Evolutionary conservation across 1,140 invertebrate genomes (phyloP), one percentile per base, ranked within the genome.

Genomic region (Brachionus rubens): DNA sequence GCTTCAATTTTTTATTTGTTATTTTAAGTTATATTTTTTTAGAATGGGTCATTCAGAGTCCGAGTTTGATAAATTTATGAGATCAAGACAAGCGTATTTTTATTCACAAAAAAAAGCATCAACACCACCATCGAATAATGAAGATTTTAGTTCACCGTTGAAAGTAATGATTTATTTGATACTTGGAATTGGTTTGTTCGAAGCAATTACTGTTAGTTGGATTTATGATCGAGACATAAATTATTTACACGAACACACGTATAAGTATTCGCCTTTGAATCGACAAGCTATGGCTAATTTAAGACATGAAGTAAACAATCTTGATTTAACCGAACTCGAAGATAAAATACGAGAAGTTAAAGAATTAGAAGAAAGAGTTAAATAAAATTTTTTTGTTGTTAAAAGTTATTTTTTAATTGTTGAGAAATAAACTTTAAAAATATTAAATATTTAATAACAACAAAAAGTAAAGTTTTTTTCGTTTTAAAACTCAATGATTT

Each of bases 151-250:
- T 24, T 65, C 59, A 10, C 59, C 59, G 19, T 46, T 65, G 43
- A 65, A 43, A 65, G 59, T 65, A 43, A 65, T 65, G 59, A n/a
- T 65, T 21, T 43, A 43, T 43, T 43, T 65, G 12, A 65, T 65
- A 21, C 19, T 65, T 12, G 40, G 33, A 19, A 43, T 65, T 3
- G 59, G 59, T 2, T 43, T 65, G 16, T 65, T 65, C 16, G 59
- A 65, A n/a, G 59, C 59, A 16, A 24, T 65, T 5, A 65, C 59
- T 59, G 54, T 59, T 16, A 59, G 59, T 21, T 65, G 59, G 59
- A 65, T 65, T 21, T 65, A 65, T 43, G 59, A 65, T n/a, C 36
- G 59, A 65, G 59, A 65, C 14, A 65, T 65, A n/a, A 65, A 43
- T 43, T 28, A 65, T 43, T 43, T 65, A 21, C 16, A 65, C 12